Evolutionary conservation across 64 coral and sea anemone genomes (phyloP).

Genomic region (Pocillopora damicornis): DNA sequence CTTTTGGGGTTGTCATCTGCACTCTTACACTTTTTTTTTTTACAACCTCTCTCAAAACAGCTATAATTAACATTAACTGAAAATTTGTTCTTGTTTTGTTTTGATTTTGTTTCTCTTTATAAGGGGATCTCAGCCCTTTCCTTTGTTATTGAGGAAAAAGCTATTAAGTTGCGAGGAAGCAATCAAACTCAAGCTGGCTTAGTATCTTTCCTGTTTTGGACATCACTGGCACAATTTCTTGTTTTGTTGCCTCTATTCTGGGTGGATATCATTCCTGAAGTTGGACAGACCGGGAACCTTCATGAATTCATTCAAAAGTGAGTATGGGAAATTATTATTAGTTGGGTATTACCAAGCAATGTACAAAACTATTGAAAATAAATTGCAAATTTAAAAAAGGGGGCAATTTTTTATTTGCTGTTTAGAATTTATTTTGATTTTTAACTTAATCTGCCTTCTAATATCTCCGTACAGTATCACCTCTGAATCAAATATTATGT

Average conservation of each 20-base stretch:
- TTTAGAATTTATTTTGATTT: no score
- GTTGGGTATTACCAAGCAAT: not conserved
- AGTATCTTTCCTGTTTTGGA: slow-evolving; percentile 84
- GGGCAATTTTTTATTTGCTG: no score
- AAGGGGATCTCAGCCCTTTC: not conserved
- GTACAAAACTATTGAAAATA: no score
- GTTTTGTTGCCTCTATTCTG: slow-evolving; percentile 57
- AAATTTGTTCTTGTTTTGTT: not conserved
- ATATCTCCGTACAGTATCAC: no score
- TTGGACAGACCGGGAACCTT: slow-evolving; percentile 72
- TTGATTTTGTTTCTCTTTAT: not conserved
- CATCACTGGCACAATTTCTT: slow-evolving; percentile 79
- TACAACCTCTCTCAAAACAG: not conserved
- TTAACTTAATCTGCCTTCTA: no score
- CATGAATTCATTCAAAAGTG: slow-evolving; percentile 79
- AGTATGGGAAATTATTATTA: not conserved
- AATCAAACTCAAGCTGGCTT: not conserved
- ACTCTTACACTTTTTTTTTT: not conserved
- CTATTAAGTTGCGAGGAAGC: not conserved
- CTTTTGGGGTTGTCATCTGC: not conserved
- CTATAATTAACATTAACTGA: not conserved
- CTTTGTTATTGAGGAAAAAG: slow-evolving; percentile 22
- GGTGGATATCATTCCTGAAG: slow-evolving; percentile 74
- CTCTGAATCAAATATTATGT: no score
- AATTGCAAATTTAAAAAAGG: no score